Evolutionary conservation across 1,140 invertebrate species (phyloP).

Genomic region (Galendromus occidentalis): DNA sequence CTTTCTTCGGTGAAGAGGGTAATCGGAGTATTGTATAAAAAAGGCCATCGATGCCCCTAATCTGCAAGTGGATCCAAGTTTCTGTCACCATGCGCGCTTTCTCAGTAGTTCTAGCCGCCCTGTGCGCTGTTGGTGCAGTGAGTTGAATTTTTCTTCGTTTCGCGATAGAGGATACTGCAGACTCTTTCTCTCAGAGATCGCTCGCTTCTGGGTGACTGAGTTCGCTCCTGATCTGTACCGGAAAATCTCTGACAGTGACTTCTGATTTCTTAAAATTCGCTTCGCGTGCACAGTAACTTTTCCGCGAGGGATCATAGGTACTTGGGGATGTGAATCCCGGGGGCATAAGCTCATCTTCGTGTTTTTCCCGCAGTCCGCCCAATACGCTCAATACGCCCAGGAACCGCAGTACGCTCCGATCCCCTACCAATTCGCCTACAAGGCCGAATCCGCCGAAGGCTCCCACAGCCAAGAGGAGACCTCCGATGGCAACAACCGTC

Average conservation of each 20-base stretch:
- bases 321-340: no score
- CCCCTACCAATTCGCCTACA: constrained; percentile 1
- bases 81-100: background rate
- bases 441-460: background rate
- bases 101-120: background rate
- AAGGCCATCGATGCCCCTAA: background rate
- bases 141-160: background rate
- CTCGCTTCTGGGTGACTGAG: background rate
- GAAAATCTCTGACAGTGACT: no score
- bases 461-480: constrained; percentile 11
- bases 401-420: background rate
- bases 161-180: background rate
- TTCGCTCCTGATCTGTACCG: no score
- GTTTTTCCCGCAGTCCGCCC: background rate
- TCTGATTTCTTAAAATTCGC: no score
- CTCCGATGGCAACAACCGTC: constrained; percentile 16
- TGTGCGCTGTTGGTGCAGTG: constrained; percentile 7
- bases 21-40: background rate
- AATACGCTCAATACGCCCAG: background rate
- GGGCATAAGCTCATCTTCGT: no score
- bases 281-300: no score
- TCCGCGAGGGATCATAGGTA: no score
- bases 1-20: background rate
- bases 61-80: background rate
- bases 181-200: background rate